Base-by-base conservation (phyloP, 2,113 vertebrate species). In the Puntigrus tetrazona region DNA sequence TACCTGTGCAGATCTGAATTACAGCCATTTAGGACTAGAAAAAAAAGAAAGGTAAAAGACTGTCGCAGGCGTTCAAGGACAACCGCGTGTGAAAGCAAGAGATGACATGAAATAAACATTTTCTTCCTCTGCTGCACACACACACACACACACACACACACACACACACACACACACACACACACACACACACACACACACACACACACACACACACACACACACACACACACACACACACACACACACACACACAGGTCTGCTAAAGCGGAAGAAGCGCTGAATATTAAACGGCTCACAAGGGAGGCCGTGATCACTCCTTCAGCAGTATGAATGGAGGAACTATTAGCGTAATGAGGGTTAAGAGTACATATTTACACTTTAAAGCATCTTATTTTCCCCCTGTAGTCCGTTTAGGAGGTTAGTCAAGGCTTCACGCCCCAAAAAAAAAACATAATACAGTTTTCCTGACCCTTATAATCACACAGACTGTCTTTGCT, bases 311-410 rank as follows among this genome's bases (percentile, higher is more conserved):
- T 75, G 73, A 50, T 75, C 41, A 73, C 69, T 73, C 69, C 69
- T 73, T 73, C 38, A 73, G 38, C 69, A 43, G 4, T 25, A 7
- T 16, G 22, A 72, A 72, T 8, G n/a, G n/a, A 73, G 69, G 38
- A 73, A 75, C 25, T 75, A 75, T 75, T 75, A 75, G 73, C 3
- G 45, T 75, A 75, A 75, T 75, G 73, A 75, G 73, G 73, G 73
- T 20, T 75, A 75, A 75, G 43, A 75, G 73, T 1, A 47, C 73
- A 75, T 75, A 75, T 75, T 75, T 50, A 75, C 73, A 75, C 45
- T 75, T 50, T 18, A 75, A 75, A 75, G 73, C 73, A 47, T 75
- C 73, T 31, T 50, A 50, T 75, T 75, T 47, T 1, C 25, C 16
- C 11, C 43, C 72, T 50, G 13, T 50, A 50, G 25, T 50, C 43